Conservation (phyloP, 1,140 invertebrate genomes). For the Oryctes rhinoceros region DNA sequence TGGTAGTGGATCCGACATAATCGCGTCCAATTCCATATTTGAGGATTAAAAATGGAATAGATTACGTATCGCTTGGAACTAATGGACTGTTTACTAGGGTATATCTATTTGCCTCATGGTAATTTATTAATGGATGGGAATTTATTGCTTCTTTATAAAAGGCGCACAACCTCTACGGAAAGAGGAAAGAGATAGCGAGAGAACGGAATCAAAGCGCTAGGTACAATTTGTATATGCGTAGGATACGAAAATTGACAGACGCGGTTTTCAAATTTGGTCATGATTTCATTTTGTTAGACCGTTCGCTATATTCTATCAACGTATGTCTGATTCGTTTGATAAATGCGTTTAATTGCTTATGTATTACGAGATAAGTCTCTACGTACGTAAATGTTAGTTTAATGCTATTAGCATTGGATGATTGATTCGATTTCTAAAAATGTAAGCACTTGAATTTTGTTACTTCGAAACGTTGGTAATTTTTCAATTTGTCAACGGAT, state of each 20-base stretch:
- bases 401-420: no score
- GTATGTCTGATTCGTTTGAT: background rate
- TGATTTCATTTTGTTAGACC: background rate
- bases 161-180: background rate
- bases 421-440: no score
- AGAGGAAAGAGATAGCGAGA: background rate
- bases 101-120: conserved; percentile 18
- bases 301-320: background rate
- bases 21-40: conserved; percentile 18
- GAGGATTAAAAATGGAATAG: conserved; percentile 18
- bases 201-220: no score
- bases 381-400: no score
- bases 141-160: background rate
- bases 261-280: conserved; percentile 4
- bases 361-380: background rate
- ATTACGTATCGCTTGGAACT: conserved; percentile 18
- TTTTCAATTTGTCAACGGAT: no score
- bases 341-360: conserved; percentile 1
- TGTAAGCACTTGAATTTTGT: no score
- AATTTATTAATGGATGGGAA: conserved; percentile 22
- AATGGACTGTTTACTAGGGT: conserved; percentile 18
- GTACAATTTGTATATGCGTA: background rate
- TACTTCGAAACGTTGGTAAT: no score
- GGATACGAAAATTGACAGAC: conserved; percentile 5
- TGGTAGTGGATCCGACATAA: conserved; percentile 5